phyloP scores from a whole-genome alignment of 2,888 invertebrate species.

The Argyresthia albistria region DNA sequence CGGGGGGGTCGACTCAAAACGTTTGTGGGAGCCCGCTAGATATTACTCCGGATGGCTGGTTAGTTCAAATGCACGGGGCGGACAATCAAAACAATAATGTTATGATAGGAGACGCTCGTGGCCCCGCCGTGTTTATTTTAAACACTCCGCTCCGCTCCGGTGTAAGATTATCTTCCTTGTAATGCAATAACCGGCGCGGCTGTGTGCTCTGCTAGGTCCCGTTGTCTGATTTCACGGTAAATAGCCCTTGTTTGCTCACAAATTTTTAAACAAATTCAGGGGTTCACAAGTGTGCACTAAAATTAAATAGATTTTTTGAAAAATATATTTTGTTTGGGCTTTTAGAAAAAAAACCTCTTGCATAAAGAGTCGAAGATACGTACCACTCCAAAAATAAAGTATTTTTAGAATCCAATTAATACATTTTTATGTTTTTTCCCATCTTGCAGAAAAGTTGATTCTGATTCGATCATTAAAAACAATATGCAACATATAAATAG shows the following conservation, averaged over 20 bases:
- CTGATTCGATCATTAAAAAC: too few species aligned
- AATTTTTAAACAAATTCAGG: neutral
- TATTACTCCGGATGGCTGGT: constrained; percentile 4
- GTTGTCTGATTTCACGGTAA: constrained; percentile 27
- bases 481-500: too few species aligned
- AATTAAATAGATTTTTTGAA: too few species aligned
- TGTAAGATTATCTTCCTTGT: constrained; percentile 44
- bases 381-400: too few species aligned
- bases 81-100: constrained; percentile 60
- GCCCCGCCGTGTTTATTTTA: constrained; percentile 51
- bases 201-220: constrained; percentile 7
- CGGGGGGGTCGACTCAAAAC: too few species aligned
- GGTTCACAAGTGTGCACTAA: too few species aligned
- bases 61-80: constrained; percentile 20
- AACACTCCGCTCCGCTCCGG: constrained; percentile 41
- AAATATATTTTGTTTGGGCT: too few species aligned
- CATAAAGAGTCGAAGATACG: too few species aligned
- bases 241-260: neutral
- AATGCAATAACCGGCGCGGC: constrained; percentile 28
- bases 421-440: too few species aligned
- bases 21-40: neutral
- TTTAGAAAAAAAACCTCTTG: too few species aligned
- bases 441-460: too few species aligned
- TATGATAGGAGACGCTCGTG: constrained; percentile 50
- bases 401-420: too few species aligned